Conservation (phyloP, 2,113 vertebrate species). For the Rhipidura dahli region DNA sequence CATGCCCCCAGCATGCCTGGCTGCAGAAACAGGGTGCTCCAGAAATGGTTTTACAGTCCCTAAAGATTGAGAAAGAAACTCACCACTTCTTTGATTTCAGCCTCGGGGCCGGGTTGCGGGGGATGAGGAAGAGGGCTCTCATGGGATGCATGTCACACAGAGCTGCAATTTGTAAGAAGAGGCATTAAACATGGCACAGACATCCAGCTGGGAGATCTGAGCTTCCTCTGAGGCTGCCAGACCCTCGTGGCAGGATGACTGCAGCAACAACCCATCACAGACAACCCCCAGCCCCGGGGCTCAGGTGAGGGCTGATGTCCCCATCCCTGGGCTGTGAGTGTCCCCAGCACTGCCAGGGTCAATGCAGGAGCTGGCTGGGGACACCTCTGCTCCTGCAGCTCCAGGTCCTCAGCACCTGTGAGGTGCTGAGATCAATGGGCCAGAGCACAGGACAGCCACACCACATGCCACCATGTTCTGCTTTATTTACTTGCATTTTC, state of each 20-base stretch:
- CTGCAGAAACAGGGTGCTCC: background rate
- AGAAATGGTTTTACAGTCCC: rapidly evolving
- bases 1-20: rapidly evolving
- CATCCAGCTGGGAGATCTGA: background rate
- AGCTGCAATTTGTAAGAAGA: slow-evolving; percentile 76
- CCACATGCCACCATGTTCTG: rapidly evolving
- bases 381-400: background rate
- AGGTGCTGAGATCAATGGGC: background rate
- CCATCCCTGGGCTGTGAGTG: background rate
- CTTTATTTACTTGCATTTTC: background rate
- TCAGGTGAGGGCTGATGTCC: background rate
- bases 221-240: background rate
- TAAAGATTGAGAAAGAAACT: slow-evolving; percentile 53
- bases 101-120: slow-evolving; percentile 93
- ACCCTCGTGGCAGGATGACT: background rate
- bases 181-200: background rate
- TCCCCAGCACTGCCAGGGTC: rapidly evolving
- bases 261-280: background rate
- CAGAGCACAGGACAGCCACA: background rate
- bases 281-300: background rate
- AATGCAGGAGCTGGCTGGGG: background rate
- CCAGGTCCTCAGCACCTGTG: background rate
- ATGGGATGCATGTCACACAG: slow-evolving; percentile 99
- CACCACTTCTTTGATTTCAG: slow-evolving; percentile 99
- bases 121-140: slow-evolving; percentile 98